Evolutionary conservation across 2,797 vertebrate genomes (phyloP).

Genomic region (Rhinichthys osculus): DNA sequence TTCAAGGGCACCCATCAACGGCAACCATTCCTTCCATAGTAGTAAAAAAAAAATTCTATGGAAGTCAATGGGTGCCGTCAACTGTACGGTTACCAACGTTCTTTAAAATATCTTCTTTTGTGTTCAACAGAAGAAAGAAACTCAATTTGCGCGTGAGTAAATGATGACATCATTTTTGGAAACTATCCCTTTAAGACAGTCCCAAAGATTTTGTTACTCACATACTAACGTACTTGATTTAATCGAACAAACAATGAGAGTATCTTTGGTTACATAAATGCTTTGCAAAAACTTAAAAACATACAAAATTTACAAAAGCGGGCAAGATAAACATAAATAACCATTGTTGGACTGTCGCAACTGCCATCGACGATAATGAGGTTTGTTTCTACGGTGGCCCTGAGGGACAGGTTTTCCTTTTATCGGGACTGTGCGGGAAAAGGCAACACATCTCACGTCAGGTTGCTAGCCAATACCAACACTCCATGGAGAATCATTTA

Average conservation of each 20-base stretch:
- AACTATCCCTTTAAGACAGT: background rate
- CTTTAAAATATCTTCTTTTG: too few species aligned
- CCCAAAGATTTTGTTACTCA: background rate
- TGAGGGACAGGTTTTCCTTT: slow-evolving; percentile 38
- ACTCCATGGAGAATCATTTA: slow-evolving; percentile 48
- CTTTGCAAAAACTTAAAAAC: background rate
- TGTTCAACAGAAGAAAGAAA: too few species aligned
- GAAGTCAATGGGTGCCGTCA: too few species aligned
- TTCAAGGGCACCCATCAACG: too few species aligned
- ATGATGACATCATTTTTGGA: too few species aligned
- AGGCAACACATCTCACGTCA: slow-evolving; percentile 54
- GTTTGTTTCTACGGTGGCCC: slow-evolving; percentile 36
- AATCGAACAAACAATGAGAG: background rate
- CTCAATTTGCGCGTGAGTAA: too few species aligned
- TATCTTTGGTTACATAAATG: too few species aligned
- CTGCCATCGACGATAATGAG: background rate
- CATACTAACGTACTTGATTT: background rate
- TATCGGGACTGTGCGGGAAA: slow-evolving; percentile 12
- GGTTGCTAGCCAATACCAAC: slow-evolving; percentile 66
- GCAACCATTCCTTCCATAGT: too few species aligned
- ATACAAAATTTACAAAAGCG: background rate
- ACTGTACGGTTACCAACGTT: too few species aligned
- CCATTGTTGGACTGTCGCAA: background rate
- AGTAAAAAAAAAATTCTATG: too few species aligned
- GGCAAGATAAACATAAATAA: background rate